These are phyloP conservation scores for Ceramica pisi DNA, from an alignment of 2,888 invertebrate genomes.

Conservation along the genomic window DNA sequence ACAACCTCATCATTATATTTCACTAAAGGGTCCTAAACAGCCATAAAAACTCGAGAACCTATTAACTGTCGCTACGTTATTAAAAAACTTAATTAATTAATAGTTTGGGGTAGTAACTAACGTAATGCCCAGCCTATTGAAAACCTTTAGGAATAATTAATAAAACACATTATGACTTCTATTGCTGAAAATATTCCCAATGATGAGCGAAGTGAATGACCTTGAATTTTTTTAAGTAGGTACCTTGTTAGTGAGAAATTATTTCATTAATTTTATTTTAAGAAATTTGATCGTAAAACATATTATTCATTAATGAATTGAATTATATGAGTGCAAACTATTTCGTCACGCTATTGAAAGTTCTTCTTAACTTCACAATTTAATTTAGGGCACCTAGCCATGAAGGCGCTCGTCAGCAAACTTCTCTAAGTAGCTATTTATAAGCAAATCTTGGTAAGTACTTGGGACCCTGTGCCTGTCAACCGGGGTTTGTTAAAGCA, in stretches of 20 bases:
- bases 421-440: constrained; percentile 57
- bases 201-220: not conserved
- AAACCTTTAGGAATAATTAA: constrained; percentile 42
- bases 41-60: constrained; percentile 30
- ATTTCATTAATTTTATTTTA: too few relatives aligned
- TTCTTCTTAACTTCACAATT: constrained; percentile 37
- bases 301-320: not conserved
- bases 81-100: constrained; percentile 38
- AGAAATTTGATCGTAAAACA: too few relatives aligned
- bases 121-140: constrained; percentile 11
- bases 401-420: constrained; percentile 43
- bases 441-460: constrained; percentile 56
- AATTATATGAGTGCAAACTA: not conserved
- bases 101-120: constrained; percentile 18
- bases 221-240: not conserved
- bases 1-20: constrained; percentile 7
- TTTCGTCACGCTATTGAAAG: constrained; percentile 8
- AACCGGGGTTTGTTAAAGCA: constrained; percentile 24
- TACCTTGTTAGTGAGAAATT: not conserved
- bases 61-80: constrained; percentile 14
- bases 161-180: constrained; percentile 11
- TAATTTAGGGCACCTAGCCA: constrained; percentile 29
- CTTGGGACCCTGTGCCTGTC: constrained; percentile 20
- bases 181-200: constrained; percentile 27
- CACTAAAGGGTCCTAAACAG: constrained; percentile 1